A percentile compares a stretch with the other conserved stretches of the same genome.
These are phyloP conservation scores for Catagonus wagneri DNA, from an alignment of 2,113 vertebrate genomes.

Conservation along the genomic window DNA sequence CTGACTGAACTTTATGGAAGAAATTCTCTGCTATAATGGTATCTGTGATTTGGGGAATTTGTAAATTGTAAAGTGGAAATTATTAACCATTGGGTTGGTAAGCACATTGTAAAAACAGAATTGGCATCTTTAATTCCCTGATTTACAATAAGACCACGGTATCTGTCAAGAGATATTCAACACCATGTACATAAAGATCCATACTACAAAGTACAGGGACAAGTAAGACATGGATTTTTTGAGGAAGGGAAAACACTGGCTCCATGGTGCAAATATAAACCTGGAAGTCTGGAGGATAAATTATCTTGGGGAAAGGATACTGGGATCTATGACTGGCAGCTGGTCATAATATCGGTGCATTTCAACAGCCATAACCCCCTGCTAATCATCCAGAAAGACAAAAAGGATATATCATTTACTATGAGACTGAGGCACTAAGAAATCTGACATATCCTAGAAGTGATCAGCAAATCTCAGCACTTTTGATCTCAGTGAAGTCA, in stretches of 20 bases:
- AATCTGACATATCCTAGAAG: neutral
- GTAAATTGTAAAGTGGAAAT: slow-evolving; percentile 30
- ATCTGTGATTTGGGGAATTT: slow-evolving; percentile 57
- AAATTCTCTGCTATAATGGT: slow-evolving; percentile 58
- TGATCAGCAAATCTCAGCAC: slow-evolving; percentile 38
- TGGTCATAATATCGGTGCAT: neutral
- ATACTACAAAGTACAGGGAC: neutral
- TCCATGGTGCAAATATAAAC: slow-evolving; percentile 26
- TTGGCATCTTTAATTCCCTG: slow-evolving; percentile 49
- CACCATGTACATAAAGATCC: neutral
- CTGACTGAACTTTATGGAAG: slow-evolving; percentile 35
- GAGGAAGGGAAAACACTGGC: neutral
- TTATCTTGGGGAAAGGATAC: neutral
- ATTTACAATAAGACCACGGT: neutral
- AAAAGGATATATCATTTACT: slow-evolving; percentile 19
- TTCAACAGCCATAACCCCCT: slow-evolving; percentile 28
- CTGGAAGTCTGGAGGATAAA: neutral
- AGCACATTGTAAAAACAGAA: slow-evolving; percentile 27
- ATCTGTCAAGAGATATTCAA: neutral
- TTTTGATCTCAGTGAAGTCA: slow-evolving; percentile 1
- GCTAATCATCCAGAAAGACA: neutral
- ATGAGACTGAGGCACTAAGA: slow-evolving; percentile 36
- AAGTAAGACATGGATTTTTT: neutral
- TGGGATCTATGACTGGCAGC: slow-evolving; percentile 12
- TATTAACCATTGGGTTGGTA: neutral